Conservation (phyloP, 1,140 invertebrate species). For the Drosophila watanabei region DNA sequence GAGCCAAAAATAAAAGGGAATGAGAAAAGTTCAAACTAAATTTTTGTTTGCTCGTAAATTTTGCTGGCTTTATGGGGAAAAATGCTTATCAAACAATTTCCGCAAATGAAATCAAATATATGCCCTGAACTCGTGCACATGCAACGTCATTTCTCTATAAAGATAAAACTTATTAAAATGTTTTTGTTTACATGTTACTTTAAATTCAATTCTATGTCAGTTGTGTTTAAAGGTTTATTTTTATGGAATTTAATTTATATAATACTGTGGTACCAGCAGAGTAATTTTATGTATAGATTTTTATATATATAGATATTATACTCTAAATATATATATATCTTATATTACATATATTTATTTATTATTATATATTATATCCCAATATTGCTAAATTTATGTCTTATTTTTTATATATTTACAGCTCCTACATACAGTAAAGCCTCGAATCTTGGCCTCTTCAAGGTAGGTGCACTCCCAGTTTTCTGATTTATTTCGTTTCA, state of each 20-base stretch:
- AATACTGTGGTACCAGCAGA: too few relatives aligned
- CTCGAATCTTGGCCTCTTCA: neutral
- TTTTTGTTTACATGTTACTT: conserved; percentile 14
- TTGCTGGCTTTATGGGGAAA: conserved; percentile 22
- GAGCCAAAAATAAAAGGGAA: neutral
- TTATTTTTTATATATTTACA: neutral
- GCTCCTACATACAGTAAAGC: neutral
- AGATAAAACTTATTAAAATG: conserved; percentile 23
- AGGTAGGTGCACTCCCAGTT: neutral
- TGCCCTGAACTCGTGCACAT: neutral
- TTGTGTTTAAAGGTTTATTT: neutral
- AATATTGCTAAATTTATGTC: neutral
- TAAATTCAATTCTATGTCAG: conserved; percentile 9
- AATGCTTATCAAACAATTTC: conserved; percentile 54
- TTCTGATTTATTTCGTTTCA: neutral
- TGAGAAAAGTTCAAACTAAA: conserved; percentile 11
- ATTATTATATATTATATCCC: neutral
- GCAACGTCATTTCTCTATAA: neutral
- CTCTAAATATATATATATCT: neutral
- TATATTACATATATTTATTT: too few relatives aligned
- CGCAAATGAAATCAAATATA: conserved; percentile 38
- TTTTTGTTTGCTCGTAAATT: conserved; percentile 41
- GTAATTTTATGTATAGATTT: too few relatives aligned
- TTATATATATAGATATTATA: too few relatives aligned
- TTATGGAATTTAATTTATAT: neutral